These are phyloP conservation scores for Drosophila limbata DNA, from an alignment of 2,888 invertebrate genomes.

Conservation along the genomic window DNA sequence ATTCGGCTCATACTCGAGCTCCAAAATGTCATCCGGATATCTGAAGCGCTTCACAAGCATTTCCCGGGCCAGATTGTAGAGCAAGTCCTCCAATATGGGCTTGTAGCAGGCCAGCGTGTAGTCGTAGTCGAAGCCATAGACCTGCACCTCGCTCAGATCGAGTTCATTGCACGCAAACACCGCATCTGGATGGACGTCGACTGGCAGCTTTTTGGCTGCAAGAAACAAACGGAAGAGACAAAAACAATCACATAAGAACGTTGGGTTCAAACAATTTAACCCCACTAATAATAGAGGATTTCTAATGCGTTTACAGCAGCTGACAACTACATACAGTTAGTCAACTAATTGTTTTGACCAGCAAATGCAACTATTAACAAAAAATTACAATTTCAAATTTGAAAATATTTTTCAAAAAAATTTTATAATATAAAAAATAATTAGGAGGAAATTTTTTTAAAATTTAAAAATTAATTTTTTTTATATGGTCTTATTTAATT, in stretches of 20 bases:
- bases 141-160: conserved; percentile 94
- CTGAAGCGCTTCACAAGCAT: conserved; percentile 94
- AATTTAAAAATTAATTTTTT: too few species aligned
- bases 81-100: conserved; percentile 93
- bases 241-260: conserved; percentile 3
- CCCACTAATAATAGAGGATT: conserved; percentile 25
- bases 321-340: background rate
- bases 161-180: conserved; percentile 99
- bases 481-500: too few species aligned
- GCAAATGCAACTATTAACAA: background rate
- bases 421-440: too few species aligned
- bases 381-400: too few species aligned
- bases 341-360: background rate
- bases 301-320: background rate
- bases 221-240: conserved; percentile 68
- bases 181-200: conserved; percentile 93
- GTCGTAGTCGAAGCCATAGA: conserved; percentile 99
- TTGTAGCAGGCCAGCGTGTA: conserved; percentile 98
- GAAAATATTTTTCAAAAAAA: too few species aligned
- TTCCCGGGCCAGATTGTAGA: conserved; percentile 96
- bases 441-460: too few species aligned
- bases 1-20: conserved; percentile 94
- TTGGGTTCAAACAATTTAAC: conserved; percentile 23
- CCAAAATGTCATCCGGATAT: conserved; percentile 94
- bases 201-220: conserved; percentile 93